Evolutionary conservation across 2,888 invertebrate species (phyloP).

Genomic region (Drosophila setosimentum): DNA sequence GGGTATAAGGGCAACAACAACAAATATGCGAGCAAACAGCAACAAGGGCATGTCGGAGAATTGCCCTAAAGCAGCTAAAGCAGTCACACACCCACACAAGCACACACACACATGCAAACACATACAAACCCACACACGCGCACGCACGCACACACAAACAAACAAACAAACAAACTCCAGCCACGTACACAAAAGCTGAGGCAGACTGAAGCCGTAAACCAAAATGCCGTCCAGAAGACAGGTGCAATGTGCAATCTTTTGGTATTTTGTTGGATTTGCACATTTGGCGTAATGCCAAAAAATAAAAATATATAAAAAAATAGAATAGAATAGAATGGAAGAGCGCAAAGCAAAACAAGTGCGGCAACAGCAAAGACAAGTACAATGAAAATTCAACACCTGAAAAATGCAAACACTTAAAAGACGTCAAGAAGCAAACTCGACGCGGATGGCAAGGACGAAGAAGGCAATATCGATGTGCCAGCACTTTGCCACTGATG

Average conservation of each 20-base stretch:
- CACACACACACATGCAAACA: constrained; percentile 12
- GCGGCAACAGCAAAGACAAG: constrained; percentile 72
- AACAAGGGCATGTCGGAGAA: constrained; percentile 62
- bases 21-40: constrained; percentile 34
- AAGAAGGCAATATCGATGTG: constrained; percentile 56
- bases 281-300: constrained; percentile 83
- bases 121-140: constrained; percentile 26
- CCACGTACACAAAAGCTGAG: constrained; percentile 54
- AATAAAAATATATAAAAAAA: constrained; percentile 20
- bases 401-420: constrained; percentile 79
- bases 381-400: constrained; percentile 81
- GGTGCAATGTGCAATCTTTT: constrained; percentile 80
- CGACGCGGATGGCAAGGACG: constrained; percentile 27
- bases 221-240: constrained; percentile 69
- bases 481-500: constrained; percentile 48
- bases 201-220: constrained; percentile 64
- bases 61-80: constrained; percentile 42
- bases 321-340: constrained; percentile 7
- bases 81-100: constrained; percentile 19
- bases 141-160: constrained; percentile 21
- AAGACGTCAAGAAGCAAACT: constrained; percentile 59
- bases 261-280: constrained; percentile 82
- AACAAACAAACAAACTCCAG: constrained; percentile 5
- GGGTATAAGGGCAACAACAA: constrained; percentile 28
- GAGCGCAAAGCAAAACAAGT: constrained; percentile 64